A percentile compares a stretch with the other conserved stretches of the same genome.
Conservation (phyloP, 37 sponge, comb jelly and placozoan species). For the Bolinopsis microptera region DNA sequence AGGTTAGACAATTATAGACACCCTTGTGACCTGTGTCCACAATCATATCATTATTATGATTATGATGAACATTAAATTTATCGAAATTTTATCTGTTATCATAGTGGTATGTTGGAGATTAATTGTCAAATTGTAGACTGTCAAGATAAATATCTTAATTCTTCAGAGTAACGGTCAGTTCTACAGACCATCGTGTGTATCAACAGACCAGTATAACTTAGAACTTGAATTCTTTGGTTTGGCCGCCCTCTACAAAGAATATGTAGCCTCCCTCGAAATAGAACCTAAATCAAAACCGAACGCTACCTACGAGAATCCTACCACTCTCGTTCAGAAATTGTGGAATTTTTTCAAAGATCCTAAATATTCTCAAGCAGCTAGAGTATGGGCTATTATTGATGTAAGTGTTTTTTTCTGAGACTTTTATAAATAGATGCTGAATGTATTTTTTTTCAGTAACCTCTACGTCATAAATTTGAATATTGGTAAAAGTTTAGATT, state of each 20-base stretch:
- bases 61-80: no score
- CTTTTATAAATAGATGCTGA: no score
- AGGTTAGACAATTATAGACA: no score
- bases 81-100: no score
- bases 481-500: no score
- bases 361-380: neutral
- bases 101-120: no score
- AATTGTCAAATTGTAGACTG: no score
- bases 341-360: constrained; percentile 49
- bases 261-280: neutral
- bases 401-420: neutral
- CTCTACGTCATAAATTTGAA: no score
- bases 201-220: neutral
- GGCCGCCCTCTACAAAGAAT: neutral
- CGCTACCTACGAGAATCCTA: neutral
- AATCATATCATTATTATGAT: no score
- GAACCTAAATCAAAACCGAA: neutral
- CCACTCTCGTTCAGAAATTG: neutral
- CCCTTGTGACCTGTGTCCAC: no score
- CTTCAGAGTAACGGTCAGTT: constrained; percentile 23
- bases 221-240: constrained; percentile 22
- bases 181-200: constrained; percentile 6
- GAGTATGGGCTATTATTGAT: constrained; percentile 11
- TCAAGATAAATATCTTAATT: no score
- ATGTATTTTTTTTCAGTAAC: no score